Evolutionary conservation across 2,888 invertebrate species (phyloP).

Genomic region (Lochmaea capreae): DNA sequence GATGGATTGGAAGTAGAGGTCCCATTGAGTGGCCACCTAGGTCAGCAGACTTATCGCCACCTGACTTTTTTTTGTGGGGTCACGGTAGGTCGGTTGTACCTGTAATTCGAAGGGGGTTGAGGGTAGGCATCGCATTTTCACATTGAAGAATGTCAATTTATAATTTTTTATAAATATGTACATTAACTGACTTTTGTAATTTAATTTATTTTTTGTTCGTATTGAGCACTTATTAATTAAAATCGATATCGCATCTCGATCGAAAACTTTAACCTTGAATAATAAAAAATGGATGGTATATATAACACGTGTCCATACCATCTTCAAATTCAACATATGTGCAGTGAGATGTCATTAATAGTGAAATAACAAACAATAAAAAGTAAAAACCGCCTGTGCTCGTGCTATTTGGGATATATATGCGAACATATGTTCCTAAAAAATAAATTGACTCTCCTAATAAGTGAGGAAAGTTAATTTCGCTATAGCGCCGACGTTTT

Average conservation of each 20-base stretch:
- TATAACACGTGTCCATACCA: constrained; percentile 18
- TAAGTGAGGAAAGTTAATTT: constrained; percentile 53
- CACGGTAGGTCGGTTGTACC: too few relatives aligned
- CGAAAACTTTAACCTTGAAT: constrained; percentile 1
- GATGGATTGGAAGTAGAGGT: too few relatives aligned
- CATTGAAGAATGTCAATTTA: too few relatives aligned
- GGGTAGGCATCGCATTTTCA: too few relatives aligned
- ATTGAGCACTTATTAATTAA: neutral
- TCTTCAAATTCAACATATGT: constrained; percentile 25
- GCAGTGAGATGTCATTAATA: constrained; percentile 24
- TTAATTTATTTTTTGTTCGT: too few relatives aligned
- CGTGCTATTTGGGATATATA: constrained; percentile 42
- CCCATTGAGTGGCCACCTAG: too few relatives aligned
- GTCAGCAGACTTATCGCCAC: too few relatives aligned
- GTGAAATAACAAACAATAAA: constrained; percentile 29
- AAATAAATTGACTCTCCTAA: constrained; percentile 53
- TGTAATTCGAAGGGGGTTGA: too few relatives aligned
- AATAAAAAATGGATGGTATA: neutral
- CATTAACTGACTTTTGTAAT: too few relatives aligned
- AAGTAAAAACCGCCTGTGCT: constrained; percentile 25
- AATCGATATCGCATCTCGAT: constrained; percentile 1
- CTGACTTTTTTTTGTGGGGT: too few relatives aligned
- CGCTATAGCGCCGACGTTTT: constrained; percentile 44
- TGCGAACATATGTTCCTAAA: constrained; percentile 48
- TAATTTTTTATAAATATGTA: too few relatives aligned